A percentile compares a stretch with the other conserved stretches of the same genome.
phyloP scores from a whole-genome alignment of 2,113 vertebrate genomes.

The Gavialis gangeticus region DNA sequence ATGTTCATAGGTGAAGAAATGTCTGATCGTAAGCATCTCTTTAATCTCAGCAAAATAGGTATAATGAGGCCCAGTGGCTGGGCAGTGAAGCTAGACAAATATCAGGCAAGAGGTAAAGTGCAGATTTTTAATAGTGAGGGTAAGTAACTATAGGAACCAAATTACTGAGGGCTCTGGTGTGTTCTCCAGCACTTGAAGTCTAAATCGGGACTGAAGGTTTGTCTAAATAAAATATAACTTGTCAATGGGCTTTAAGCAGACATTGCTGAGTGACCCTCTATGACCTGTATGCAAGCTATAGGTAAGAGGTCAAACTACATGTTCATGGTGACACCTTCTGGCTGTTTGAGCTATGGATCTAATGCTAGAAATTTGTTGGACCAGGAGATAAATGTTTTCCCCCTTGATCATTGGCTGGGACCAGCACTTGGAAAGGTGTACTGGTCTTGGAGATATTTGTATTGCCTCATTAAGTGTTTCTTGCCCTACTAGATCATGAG shows the following conservation, averaged over 20 bases:
- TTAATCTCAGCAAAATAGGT: background rate
- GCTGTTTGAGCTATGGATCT: background rate
- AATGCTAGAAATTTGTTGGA: background rate
- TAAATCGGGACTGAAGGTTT: background rate
- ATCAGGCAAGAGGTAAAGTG: background rate
- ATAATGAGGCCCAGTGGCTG: constrained; percentile 8
- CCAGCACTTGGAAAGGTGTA: constrained; percentile 27
- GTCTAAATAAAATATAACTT: background rate
- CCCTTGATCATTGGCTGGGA: constrained; percentile 15
- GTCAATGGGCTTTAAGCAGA: background rate
- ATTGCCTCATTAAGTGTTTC: constrained; percentile 52
- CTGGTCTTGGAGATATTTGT: constrained; percentile 33
- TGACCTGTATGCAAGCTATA: background rate
- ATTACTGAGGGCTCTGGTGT: background rate
- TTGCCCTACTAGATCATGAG: constrained; percentile 20
- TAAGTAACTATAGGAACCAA: background rate
- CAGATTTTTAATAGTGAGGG: background rate
- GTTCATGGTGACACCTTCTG: background rate
- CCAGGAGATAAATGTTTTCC: background rate
- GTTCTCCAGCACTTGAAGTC: background rate
- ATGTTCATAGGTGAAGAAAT: background rate
- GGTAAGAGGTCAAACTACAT: background rate
- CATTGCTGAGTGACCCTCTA: background rate
- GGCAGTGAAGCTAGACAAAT: background rate
- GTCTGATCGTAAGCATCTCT: background rate